Conservation (phyloP, 2,797 vertebrate species). For the Buphagus erythrorhynchus region DNA sequence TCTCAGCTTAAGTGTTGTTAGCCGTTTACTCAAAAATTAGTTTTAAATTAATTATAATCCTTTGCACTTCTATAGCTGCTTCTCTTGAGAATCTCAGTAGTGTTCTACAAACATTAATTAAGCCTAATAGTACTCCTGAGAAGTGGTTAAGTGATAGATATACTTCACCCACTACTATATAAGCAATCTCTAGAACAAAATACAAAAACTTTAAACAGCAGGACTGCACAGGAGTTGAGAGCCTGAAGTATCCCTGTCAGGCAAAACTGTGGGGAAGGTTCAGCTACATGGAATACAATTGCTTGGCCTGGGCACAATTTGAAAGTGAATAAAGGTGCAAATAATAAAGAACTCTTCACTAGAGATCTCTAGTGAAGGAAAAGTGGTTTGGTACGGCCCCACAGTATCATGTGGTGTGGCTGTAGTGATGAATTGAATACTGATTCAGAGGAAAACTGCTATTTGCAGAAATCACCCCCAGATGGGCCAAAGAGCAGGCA, state of each 20-base stretch:
- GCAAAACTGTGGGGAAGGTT: background rate
- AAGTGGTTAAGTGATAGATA: constrained; percentile 32
- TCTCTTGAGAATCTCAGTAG: constrained; percentile 27
- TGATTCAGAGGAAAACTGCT: background rate
- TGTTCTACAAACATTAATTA: constrained; percentile 59
- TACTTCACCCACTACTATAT: background rate
- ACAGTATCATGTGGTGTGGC: background rate
- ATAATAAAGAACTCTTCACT: background rate
- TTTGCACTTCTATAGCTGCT: constrained; percentile 28
- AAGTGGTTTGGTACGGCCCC: background rate
- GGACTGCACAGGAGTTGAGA: background rate
- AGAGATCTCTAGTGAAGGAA: background rate
- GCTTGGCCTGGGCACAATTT: background rate
- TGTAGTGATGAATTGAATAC: background rate
- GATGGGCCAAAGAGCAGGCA: background rate
- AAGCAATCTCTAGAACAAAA: background rate
- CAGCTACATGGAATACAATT: background rate
- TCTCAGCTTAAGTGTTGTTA: background rate
- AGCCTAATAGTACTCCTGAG: constrained; percentile 34
- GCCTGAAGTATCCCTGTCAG: background rate
- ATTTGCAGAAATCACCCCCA: constrained; percentile 8
- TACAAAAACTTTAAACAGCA: background rate
- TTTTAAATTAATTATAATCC: constrained; percentile 42
- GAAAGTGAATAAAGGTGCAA: background rate
- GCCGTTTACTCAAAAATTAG: background rate